Conservation (phyloP, 1,140 invertebrate species). For the Stegodyphus mimosarum region DNA sequence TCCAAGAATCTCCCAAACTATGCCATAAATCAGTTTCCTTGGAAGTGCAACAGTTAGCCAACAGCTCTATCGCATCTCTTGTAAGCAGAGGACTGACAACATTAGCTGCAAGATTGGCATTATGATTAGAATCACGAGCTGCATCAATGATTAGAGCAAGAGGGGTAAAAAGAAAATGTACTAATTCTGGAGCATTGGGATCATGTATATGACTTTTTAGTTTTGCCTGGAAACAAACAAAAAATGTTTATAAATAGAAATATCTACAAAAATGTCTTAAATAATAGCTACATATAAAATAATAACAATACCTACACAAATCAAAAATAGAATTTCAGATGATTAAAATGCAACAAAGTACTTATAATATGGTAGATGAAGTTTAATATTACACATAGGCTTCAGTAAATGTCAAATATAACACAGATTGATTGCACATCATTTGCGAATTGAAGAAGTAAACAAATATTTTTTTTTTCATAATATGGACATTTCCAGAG, state of each 20-base stretch:
- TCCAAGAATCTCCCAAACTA: constrained; percentile 92
- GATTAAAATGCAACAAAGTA: no score
- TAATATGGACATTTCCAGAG: no score
- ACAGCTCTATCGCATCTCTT: constrained; percentile 90
- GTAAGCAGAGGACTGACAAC: constrained; percentile 94
- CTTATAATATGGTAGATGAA: no score
- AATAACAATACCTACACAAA: background rate
- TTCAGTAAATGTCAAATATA: no score
- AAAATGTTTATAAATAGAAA: background rate
- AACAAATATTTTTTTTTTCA: no score
- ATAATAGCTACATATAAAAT: background rate
- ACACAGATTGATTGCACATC: no score
- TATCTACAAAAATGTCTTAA: no score
- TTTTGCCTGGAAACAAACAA: constrained; percentile 44
- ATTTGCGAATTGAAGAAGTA: no score
- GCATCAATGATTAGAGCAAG: constrained; percentile 86
- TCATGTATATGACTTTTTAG: constrained; percentile 82
- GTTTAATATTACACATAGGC: no score
- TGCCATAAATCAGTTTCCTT: constrained; percentile 99
- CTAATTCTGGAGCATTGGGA: constrained; percentile 97
- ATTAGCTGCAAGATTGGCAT: constrained; percentile 70
- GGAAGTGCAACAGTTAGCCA: constrained; percentile 96
- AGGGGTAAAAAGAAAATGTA: constrained; percentile 98
- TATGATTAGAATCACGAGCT: constrained; percentile 50
- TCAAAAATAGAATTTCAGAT: no score